Evolutionary conservation across 2,888 invertebrate species (phyloP), one percentile per base, ranked within the genome.

Genomic region (Drosophila cracens): DNA sequence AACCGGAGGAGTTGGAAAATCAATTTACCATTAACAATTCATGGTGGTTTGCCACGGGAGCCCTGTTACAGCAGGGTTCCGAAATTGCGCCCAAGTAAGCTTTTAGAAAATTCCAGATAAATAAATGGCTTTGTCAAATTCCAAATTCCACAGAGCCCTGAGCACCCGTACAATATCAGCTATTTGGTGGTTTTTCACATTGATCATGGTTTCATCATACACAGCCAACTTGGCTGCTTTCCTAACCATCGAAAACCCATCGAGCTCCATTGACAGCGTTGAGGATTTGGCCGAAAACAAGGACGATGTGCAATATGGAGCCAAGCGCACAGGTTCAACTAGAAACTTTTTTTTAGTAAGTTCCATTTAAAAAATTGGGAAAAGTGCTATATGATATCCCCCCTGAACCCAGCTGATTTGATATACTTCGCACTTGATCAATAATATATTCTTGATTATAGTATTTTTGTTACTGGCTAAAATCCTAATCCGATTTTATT

Each of bases 191-290:
- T 97, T 98, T 91, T 98, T 98, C 90, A 97, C 97, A 0, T 93
- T 98, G 46, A 97, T 98, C 82, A 92, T 93, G 83, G 93, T 97
- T 0, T 95, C 96, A 0, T 97, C 97, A 0, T 98, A 98, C 91
- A 98, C 98, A 0, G 98, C 98, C 27, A 98, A 98, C 93, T 94
- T 98, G 74, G 98, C 98, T 59, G 98, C 98, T n/a, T 98, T 97
- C 90, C 93, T 98, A 3, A 98, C 98, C 0, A 96, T 97, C 0
- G 97, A 97, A 92, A 95, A 95, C 0, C 94, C 95, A 4, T 94
- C 94, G 27, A 95, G 95, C 79, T 95, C 96, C 0, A 96, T 97
- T 48, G 95, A 96, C 86, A 96, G 95, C 90, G 97, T 97, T 1
- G 95, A 97, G 66, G 98, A 98, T 91, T 94, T 99, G 74, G 96